Percentiles rank a stretch among this genome's conserved stretches.
phyloP scores from a whole-genome alignment of 2,797 vertebrate species.

The Glyptemys insculpta region DNA sequence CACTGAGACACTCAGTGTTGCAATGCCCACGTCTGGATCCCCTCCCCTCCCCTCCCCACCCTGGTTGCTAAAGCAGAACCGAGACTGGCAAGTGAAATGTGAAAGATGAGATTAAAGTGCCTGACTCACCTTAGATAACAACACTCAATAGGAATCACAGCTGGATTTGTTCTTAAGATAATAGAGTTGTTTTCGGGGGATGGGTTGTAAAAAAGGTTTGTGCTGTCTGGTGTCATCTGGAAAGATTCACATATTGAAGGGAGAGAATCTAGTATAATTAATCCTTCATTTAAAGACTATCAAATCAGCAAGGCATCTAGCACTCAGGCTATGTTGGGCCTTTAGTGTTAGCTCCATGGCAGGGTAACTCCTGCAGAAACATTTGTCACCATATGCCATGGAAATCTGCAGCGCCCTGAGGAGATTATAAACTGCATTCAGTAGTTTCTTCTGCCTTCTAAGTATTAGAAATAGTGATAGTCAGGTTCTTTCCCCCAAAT shows the following conservation, averaged over 20 bases:
- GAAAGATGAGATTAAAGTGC: not conserved
- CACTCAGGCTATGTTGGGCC: conserved; percentile 54
- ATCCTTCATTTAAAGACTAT: conserved; percentile 60
- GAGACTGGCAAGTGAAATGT: not conserved
- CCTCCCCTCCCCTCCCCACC: no score
- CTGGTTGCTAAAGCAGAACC: not conserved
- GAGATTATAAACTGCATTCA: conserved; percentile 11
- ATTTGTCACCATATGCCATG: conserved; percentile 29
- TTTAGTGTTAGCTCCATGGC: conserved; percentile 56
- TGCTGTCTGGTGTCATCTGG: conserved; percentile 67
- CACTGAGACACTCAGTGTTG: not conserved
- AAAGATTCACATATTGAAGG: conserved; percentile 3
- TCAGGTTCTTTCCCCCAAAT: not conserved
- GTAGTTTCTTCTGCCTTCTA: not conserved
- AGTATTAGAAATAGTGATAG: not conserved
- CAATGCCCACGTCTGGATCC: not conserved
- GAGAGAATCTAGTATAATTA: conserved; percentile 43
- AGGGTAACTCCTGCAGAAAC: conserved; percentile 57
- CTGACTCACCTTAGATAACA: conserved; percentile 24
- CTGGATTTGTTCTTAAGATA: not conserved
- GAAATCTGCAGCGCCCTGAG: conserved; percentile 33
- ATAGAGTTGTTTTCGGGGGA: conserved; percentile 12
- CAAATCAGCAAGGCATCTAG: conserved; percentile 50
- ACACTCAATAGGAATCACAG: not conserved
- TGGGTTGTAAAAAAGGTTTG: conserved; percentile 49